Evolutionary conservation across 2,113 vertebrate genomes (phyloP).

Genomic region (Notothenia rossii): DNA sequence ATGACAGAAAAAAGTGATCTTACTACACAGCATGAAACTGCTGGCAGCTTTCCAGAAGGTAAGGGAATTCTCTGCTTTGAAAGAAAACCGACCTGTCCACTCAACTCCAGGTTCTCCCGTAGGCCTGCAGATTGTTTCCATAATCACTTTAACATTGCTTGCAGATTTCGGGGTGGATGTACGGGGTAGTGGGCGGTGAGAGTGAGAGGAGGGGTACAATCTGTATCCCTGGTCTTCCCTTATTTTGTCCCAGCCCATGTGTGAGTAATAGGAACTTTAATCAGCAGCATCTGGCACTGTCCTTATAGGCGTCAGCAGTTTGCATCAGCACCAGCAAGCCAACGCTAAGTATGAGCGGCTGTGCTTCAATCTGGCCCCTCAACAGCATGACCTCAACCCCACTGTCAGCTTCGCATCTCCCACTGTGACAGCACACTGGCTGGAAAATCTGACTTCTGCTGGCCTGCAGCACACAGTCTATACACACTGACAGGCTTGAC

Average conservation of each 20-base stretch:
- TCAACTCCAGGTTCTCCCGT: slow-evolving; percentile 43
- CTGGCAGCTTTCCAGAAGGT: slow-evolving; percentile 47
- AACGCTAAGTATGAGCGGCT: slow-evolving; percentile 65
- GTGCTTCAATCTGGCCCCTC: slow-evolving; percentile 53
- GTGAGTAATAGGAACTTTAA: slow-evolving; percentile 81
- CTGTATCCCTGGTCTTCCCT: slow-evolving; percentile 46
- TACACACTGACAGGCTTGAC: slow-evolving; percentile 40
- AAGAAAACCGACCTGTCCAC: slow-evolving; percentile 58
- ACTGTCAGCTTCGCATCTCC: slow-evolving; percentile 76
- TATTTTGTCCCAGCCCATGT: slow-evolving; percentile 50
- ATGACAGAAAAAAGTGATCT: slow-evolving; percentile 39
- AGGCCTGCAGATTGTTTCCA: slow-evolving; percentile 59
- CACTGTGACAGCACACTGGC: slow-evolving; percentile 69
- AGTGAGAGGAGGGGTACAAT: slow-evolving; percentile 15
- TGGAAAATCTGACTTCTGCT: slow-evolving; percentile 81
- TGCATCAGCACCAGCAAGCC: slow-evolving; percentile 71
- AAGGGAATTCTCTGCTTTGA: slow-evolving; percentile 37
- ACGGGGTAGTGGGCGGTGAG: background rate
- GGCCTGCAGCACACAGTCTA: slow-evolving; percentile 32
- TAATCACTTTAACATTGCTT: slow-evolving; percentile 51
- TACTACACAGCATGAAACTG: slow-evolving; percentile 39
- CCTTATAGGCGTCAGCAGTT: slow-evolving; percentile 75
- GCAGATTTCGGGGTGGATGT: slow-evolving; percentile 44
- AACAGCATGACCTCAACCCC: slow-evolving; percentile 74
- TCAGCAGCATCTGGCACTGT: slow-evolving; percentile 80